These are phyloP conservation scores for Saccostrea cuccullata DNA, from an alignment of 1,140 invertebrate species.

Conservation along the genomic window DNA sequence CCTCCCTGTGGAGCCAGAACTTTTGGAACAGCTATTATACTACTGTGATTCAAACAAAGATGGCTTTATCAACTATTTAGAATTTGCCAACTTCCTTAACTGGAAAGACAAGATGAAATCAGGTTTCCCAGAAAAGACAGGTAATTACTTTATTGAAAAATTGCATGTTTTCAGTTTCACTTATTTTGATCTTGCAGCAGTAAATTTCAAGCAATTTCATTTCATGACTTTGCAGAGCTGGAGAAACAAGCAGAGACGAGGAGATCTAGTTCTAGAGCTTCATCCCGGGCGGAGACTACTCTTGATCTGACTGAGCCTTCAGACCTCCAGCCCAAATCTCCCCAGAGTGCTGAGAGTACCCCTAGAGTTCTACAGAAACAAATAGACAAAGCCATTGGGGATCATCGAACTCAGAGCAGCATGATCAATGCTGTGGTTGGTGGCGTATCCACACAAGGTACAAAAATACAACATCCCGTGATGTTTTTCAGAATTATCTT, in stretches of 20 bases:
- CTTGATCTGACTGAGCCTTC: not conserved
- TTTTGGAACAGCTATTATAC: conserved; percentile 75
- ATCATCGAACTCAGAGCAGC: conserved; percentile 71
- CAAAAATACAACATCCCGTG: not conserved
- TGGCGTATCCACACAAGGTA: conserved; percentile 73
- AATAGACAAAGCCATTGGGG: conserved; percentile 73
- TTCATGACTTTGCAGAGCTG: not conserved
- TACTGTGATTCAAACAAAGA: conserved; percentile 75
- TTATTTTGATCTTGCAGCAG: not conserved
- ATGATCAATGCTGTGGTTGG: conserved; percentile 76
- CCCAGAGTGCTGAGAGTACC: conserved; percentile 69
- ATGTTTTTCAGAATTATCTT: not conserved
- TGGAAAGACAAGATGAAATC: conserved; percentile 77
- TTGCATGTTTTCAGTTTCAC: not conserved
- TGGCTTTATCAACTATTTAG: conserved; percentile 76
- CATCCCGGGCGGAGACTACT: not conserved
- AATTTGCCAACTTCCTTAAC: conserved; percentile 78
- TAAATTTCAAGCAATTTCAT: not conserved
- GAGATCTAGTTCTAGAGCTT: conserved; percentile 1
- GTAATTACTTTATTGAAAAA: conserved; percentile 48
- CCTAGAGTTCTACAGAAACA: conserved; percentile 72
- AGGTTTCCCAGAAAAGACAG: conserved; percentile 66
- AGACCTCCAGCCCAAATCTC: conserved; percentile 59
- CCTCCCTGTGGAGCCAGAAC: conserved; percentile 74
- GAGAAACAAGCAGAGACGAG: conserved; percentile 27